Base-by-base conservation (phyloP, 2,888 invertebrate species). In the Amphimallon solstitiale region DNA sequence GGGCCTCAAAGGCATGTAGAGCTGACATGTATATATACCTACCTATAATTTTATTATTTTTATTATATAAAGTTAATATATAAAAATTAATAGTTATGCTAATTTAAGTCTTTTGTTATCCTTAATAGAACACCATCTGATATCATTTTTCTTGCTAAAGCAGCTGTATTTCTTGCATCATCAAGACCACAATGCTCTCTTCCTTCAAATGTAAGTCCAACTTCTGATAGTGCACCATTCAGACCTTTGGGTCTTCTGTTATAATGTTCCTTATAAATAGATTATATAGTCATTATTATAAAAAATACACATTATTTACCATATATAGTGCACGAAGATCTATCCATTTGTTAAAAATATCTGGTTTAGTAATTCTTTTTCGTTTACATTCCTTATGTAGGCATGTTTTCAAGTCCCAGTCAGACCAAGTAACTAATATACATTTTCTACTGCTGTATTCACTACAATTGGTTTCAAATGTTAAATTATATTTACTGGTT, bases 351-450 rank as follows among this genome's bases (percentile, higher is more conserved):
- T 83, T 84, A 69, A 89, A 85, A 67, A 84, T 83, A 10, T 81
- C 77, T 7, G 85, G 83, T 72, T 85, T 85, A 49, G 79, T 77
- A 60, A 89, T 78, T 35, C 84, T 80, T 77, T 89, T 89, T n/a
- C 89, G 80, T 45, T 78, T 80, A 71, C 86, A 86, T 76, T 89
- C 89, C 72, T 86, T 85, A 52, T 83, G 81, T 23, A 89, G 77
- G 71, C 87, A 89, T 17, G 84, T 84, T 5, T 85, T 85, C 52
- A 89, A 83, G 79, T 89, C 89, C 88, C 88, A 89, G 78, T 89
- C 87, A 68, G 85, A 84, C 88, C 89, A 89, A 29, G 88, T 88
- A 46, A 86, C 85, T 72, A 85, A 84, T 3, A 82, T 82, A 71
- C 84, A 84, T 71, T 82, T 83, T 65, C 82, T 83, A 62, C 78